Conservation (phyloP, 53 echinoderm and acorn worm genomes). For the Henricia sp. region DNA sequence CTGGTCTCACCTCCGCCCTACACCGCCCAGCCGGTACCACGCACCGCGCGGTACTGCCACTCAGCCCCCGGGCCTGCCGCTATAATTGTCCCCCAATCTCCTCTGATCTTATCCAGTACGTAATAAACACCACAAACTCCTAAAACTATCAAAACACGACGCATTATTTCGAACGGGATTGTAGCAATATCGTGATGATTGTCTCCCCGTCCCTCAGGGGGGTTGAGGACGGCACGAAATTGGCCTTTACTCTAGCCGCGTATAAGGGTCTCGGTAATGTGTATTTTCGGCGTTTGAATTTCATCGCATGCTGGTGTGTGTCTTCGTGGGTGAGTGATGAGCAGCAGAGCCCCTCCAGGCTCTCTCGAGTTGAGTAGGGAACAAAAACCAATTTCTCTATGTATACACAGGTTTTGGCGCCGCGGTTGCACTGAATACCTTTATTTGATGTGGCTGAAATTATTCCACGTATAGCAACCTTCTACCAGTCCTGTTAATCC, state of each 20-base stretch:
- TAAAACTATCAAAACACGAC: neutral
- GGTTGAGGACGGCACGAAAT: no score
- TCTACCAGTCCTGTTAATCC: no score
- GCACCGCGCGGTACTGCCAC: no score
- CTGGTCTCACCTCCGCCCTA: no score
- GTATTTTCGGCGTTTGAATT: neutral
- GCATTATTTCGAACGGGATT: neutral
- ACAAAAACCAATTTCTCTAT: constrained; percentile 44
- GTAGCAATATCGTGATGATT: neutral
- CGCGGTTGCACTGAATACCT: neutral
- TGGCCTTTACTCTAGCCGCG: neutral
- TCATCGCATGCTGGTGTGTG: neutral
- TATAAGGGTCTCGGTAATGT: neutral
- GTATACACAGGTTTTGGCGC: neutral
- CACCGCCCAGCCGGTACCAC: no score
- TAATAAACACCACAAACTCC: no score
- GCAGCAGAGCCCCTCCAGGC: neutral
- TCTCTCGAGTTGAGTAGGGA: neutral
- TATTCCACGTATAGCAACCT: no score
- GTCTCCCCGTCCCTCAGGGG: neutral
- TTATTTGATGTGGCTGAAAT: no score
- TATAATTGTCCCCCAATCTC: neutral
- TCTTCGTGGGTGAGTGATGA: constrained; percentile 15
- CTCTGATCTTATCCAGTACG: neutral
- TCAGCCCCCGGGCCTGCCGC: neutral